Evolutionary conservation across 2,888 invertebrate genomes (phyloP), one percentile per base, ranked within the genome.

Genomic region (Graphium colonna): DNA sequence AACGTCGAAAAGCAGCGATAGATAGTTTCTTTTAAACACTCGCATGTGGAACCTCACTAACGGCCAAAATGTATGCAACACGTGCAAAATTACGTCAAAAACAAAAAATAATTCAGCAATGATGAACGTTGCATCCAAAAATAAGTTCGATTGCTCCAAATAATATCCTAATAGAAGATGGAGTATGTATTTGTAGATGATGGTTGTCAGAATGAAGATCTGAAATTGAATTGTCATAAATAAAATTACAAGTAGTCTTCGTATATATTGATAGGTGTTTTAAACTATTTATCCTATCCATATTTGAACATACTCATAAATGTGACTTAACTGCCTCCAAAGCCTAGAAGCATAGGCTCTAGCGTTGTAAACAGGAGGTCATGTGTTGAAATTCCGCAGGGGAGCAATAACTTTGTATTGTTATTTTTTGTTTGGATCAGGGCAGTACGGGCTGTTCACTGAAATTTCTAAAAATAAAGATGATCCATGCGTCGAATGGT

Each of bases 1-100:
- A 0, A 77, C 33, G 58, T 88, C 88, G 50, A 72, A 80, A 0
- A 55, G 7, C 1, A 85, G 57, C 13, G 73, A 60, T 0, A 73
- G 12, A 1, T 51, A 12, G 49, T 65, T 77, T 49, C 82, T 69
- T 57, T 78, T 71, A 26, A 74, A 75, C 0, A 79, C 75, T 45
- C 82, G 71, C 50, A 80, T 71, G 45, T 87, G 69, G 3, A 76
- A 18, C 1, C 85, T 68, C 1, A 83, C 71, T 2, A 75, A 45
- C 0, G 82, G 73, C 88, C 87, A 88, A 48, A 67, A 77, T 0
- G 60, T 31, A 26, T 88, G 87, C 3, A 85, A 56, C 1, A 80
- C 41, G 16, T 77, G 72, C 1, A 82, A 49, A 0, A 74, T 3
- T 0, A 85, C 69, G 55, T 88, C 86, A 1, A 67, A 3, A 0